These are phyloP conservation scores for Ageneiosus marmoratus DNA, from an alignment of 2,113 vertebrate genomes.

Conservation along the genomic window DNA sequence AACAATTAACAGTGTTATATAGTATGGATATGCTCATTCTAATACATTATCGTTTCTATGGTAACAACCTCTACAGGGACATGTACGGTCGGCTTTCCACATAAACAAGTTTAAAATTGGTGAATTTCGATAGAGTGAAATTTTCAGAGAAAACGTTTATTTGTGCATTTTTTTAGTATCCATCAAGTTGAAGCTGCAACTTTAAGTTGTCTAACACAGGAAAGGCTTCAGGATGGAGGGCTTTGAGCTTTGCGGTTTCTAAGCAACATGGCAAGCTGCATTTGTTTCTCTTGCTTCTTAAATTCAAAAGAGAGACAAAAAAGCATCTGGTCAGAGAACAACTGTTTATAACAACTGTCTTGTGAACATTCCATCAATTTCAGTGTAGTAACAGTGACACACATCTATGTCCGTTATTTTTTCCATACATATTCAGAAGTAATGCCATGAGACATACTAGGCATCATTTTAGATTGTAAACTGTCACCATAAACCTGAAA, in stretches of 20 bases:
- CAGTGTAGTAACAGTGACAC: background rate
- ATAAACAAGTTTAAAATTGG: background rate
- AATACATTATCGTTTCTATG: no score
- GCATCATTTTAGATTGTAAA: no score
- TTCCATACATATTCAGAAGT: background rate
- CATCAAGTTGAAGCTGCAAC: background rate
- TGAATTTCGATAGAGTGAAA: background rate
- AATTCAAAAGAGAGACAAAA: background rate
- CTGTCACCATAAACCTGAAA: background rate
- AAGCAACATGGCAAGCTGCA: background rate
- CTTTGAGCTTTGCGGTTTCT: background rate
- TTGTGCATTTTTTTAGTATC: background rate
- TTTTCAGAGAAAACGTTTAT: background rate
- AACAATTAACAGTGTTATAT: background rate
- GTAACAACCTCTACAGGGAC: background rate
- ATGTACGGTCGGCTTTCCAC: background rate
- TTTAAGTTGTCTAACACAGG: background rate
- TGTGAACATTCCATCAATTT: background rate
- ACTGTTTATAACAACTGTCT: background rate
- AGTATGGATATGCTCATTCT: no score
- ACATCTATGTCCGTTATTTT: background rate
- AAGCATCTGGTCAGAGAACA: background rate
- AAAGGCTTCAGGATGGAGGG: background rate
- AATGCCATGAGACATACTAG: background rate
- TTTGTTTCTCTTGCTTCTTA: background rate